Percentiles rank a stretch among this genome's conserved stretches.
Evolutionary conservation across 2,888 invertebrate species (phyloP).

Genomic region (Agrypnus murinus): DNA sequence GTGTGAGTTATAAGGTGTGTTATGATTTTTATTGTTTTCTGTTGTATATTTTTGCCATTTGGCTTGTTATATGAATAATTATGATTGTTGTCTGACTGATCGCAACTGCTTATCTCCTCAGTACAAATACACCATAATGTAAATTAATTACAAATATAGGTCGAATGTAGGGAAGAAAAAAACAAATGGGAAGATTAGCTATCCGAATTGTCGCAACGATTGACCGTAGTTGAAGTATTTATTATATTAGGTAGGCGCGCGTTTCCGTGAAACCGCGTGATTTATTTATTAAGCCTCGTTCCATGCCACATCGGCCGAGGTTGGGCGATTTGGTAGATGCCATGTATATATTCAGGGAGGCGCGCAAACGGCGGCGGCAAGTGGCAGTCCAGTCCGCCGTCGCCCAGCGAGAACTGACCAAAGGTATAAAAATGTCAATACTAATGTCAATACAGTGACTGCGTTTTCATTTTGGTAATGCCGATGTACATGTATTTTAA

Average conservation of each 20-base stretch:
- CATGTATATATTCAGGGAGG: constrained; percentile 55
- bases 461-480: constrained; percentile 63
- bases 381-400: constrained; percentile 49
- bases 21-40: constrained; percentile 66
- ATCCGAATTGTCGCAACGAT: constrained; percentile 67
- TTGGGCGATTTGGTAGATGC: constrained; percentile 59
- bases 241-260: constrained; percentile 66
- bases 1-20: constrained; percentile 69
- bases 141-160: constrained; percentile 62
- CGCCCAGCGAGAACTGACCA: constrained; percentile 69
- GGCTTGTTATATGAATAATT: constrained; percentile 71
- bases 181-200: constrained; percentile 57
- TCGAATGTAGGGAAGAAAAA: constrained; percentile 57
- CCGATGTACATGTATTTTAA: constrained; percentile 66
- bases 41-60: constrained; percentile 66
- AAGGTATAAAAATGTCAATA: constrained; percentile 70
- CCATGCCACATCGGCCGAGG: constrained; percentile 54
- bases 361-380: constrained; percentile 53
- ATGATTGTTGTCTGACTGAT: constrained; percentile 71
- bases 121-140: constrained; percentile 71
- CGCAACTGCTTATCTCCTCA: constrained; percentile 71
- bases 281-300: constrained; percentile 65
- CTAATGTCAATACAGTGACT: constrained; percentile 71
- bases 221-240: constrained; percentile 66
- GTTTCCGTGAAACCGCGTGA: constrained; percentile 68